Percentiles rank a stretch among this genome's conserved stretches.
Conservation (phyloP, 1,140 invertebrate genomes). For the Dinoponera quadriceps region DNA sequence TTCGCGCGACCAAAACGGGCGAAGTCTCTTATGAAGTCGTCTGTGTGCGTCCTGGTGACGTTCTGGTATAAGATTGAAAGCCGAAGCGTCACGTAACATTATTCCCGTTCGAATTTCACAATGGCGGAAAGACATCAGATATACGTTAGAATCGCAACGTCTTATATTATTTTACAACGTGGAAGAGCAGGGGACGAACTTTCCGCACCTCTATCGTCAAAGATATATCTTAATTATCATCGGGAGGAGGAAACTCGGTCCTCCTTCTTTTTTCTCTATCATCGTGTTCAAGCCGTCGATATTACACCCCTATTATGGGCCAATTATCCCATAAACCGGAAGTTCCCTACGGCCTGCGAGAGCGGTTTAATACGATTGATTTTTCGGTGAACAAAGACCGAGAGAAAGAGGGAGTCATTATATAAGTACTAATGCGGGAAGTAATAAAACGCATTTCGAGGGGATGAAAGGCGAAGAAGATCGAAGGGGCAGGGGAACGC, state of each 20-base stretch:
- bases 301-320: conserved; percentile 22
- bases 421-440: conserved; percentile 45
- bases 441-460: conserved; percentile 33
- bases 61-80: neutral
- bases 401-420: conserved; percentile 33
- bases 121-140: neutral
- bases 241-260: neutral
- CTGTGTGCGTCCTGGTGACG: neutral
- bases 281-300: conserved; percentile 6
- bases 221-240: no score
- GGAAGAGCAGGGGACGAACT: neutral
- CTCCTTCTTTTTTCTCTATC: neutral
- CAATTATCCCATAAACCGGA: conserved; percentile 59
- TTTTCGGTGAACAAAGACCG: conserved; percentile 24
- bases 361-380: conserved; percentile 46
- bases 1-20: neutral
- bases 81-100: neutral
- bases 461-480: conserved; percentile 43
- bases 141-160: neutral
- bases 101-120: neutral
- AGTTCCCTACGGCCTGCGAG: conserved; percentile 23
- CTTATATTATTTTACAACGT: neutral
- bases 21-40: conserved; percentile 9
- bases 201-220: neutral
- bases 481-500: neutral